Base-by-base conservation (phyloP, 2,888 invertebrate genomes). In the Dendrolimus houi region DNA sequence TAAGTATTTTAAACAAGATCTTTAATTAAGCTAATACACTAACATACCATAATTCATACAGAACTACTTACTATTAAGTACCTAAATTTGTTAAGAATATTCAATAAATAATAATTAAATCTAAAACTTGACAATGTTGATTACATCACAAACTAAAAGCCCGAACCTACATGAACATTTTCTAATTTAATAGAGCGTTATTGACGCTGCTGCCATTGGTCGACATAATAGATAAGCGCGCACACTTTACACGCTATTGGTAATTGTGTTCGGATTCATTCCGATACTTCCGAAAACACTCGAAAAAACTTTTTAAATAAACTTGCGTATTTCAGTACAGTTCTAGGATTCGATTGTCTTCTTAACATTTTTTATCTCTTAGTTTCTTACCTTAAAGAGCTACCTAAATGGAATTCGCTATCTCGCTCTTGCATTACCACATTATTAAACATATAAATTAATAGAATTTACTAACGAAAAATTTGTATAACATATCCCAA, bases 51-150 rank as follows among this genome's bases (percentile, higher is more conserved):
- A 29, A 29, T 29, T 29, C 29, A 29, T 29, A 29, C 3, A 6
- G 29, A 29, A 29, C 29, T 29, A 29, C 29, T 29, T 29, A 29
- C 29, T 29, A 2, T 47, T 9, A 12, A 47, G 47, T 47, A 47
- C 9, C 12, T 12, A 47, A 10, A 47, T 8, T 47, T 47, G 0
- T 47, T 47, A 47, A 47, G 12, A 9, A 29, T 53, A 17, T 14
- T 53, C 14, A 53, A 53, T 17, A 53, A 53, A 53, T 53, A 53
- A 47, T 6, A 47, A 47, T 9, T 47, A 47, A 47, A 8, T 55
- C 69, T 10, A 47, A 47, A 47, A 47, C 9, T 47, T 47, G 29
- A 29, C 29, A 29, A 29, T 47, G 9, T 10, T 47, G 9, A 47
- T 47, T 47, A 8, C 9, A 47, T 47, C 47, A 47, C 47, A 47